A percentile compares a stretch with the other conserved stretches of the same genome.
phyloP scores from a whole-genome alignment of 2,113 vertebrate genomes.

The Mus spicilegus region DNA sequence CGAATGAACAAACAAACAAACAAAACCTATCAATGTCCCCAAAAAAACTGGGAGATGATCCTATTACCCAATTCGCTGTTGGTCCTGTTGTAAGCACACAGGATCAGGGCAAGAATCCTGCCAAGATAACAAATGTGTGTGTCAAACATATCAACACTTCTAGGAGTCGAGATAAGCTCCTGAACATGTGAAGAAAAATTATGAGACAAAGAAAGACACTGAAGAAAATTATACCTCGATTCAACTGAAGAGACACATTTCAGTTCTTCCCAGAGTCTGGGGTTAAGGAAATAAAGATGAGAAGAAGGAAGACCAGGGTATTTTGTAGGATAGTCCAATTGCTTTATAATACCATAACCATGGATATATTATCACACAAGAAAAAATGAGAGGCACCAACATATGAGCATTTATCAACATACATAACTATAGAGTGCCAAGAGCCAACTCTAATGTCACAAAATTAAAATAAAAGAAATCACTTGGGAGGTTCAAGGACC shows the following conservation, averaged over 20 bases:
- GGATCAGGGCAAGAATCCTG: neutral
- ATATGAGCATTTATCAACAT: neutral
- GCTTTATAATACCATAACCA: neutral
- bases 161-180: neutral
- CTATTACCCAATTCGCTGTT: too few relatives aligned
- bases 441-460: too few relatives aligned
- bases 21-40: neutral
- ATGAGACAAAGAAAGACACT: neutral
- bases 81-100: neutral
- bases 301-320: neutral
- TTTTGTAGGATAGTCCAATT: neutral
- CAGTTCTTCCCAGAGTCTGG: neutral
- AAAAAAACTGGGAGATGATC: neutral
- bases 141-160: neutral
- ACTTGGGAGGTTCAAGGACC: neutral
- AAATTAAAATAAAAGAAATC: neutral
- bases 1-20: neutral
- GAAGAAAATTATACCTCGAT: neutral
- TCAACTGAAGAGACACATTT: neutral
- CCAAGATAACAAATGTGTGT: neutral
- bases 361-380: neutral
- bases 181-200: neutral
- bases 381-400: neutral
- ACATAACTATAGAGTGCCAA: neutral
- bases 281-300: neutral